phyloP scores from a whole-genome alignment of 2,888 invertebrate species.

The Argynnis bischoffii region DNA sequence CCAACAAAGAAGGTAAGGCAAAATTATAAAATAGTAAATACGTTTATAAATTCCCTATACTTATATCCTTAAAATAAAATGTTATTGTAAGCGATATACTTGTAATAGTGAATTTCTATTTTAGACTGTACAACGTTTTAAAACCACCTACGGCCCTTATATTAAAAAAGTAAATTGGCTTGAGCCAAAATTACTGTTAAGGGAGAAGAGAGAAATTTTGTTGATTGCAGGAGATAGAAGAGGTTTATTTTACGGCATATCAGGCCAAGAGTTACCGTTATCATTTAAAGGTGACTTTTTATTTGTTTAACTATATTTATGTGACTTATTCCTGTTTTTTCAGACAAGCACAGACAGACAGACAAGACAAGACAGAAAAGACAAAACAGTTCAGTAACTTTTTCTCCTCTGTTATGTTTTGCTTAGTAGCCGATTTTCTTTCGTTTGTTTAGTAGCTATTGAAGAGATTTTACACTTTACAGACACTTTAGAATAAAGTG shows the following conservation, averaged over 20 bases:
- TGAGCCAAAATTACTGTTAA: constrained; percentile 56
- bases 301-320: too few relatives aligned
- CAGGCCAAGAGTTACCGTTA: constrained; percentile 44
- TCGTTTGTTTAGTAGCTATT: too few relatives aligned
- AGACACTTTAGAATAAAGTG: too few relatives aligned
- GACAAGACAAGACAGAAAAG: too few relatives aligned
- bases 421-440: too few relatives aligned
- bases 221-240: constrained; percentile 57
- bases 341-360: too few relatives aligned
- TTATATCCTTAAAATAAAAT: not conserved
- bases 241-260: constrained; percentile 56
- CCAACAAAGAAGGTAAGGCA: constrained; percentile 57
- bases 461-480: too few relatives aligned
- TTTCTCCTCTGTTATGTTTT: too few relatives aligned
- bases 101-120: constrained; percentile 24
- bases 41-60: not conserved
- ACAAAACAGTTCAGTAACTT: too few relatives aligned
- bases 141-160: constrained; percentile 43
- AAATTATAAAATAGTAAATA: not conserved
- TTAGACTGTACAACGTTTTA: constrained; percentile 54
- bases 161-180: constrained; percentile 56
- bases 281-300: constrained; percentile 44
- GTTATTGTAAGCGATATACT: not conserved
- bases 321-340: too few relatives aligned
- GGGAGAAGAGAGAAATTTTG: constrained; percentile 47